Percentiles rank a stretch among this genome's conserved stretches.
These are phyloP conservation scores for Alfaro cultratus DNA, from an alignment of 2,797 vertebrate species.

Conservation along the genomic window DNA sequence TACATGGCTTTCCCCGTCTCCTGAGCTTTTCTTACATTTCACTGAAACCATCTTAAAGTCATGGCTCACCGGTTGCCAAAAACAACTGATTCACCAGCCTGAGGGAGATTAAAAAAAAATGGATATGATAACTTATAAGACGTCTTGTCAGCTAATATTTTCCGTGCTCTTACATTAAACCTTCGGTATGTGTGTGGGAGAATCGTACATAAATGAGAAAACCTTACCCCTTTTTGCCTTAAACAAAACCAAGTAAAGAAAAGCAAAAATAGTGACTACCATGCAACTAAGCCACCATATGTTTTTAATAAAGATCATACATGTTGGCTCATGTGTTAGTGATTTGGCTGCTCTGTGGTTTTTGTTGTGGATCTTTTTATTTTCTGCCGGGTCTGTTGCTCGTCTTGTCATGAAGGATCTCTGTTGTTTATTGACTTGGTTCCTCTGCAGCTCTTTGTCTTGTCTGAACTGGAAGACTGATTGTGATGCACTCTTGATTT, in stretches of 20 bases:
- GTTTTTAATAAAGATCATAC: conserved; percentile 16
- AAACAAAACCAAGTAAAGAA: conserved; percentile 49
- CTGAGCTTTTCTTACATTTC: conserved; percentile 11
- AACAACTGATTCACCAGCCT: conserved; percentile 8
- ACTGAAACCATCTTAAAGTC: conserved; percentile 39
- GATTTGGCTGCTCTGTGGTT: conserved; percentile 50
- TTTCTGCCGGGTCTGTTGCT: conserved; percentile 28
- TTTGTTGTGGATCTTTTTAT: conserved; percentile 41
- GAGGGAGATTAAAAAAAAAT: conserved; percentile 21
- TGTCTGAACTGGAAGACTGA: conserved; percentile 36
- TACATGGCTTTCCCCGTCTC: not conserved
- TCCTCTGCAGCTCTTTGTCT: conserved; percentile 47
- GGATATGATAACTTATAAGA: conserved; percentile 15
- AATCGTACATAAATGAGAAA: conserved; percentile 9
- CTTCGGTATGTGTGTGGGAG: conserved; percentile 1
- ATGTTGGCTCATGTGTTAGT: conserved; percentile 27
- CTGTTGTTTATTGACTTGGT: conserved; percentile 66
- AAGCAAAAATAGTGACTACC: conserved; percentile 13
- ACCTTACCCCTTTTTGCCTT: not conserved
- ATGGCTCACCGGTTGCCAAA: conserved; percentile 27
- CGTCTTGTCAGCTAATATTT: conserved; percentile 23
- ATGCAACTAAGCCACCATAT: conserved; percentile 13
- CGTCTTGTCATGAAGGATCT: conserved; percentile 48
- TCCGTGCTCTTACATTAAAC: conserved; percentile 12
- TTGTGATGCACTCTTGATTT: conserved; percentile 18